These are phyloP conservation scores for Rhagophthalmus giganteus DNA, from an alignment of 2,888 invertebrate genomes.

Conservation along the genomic window DNA sequence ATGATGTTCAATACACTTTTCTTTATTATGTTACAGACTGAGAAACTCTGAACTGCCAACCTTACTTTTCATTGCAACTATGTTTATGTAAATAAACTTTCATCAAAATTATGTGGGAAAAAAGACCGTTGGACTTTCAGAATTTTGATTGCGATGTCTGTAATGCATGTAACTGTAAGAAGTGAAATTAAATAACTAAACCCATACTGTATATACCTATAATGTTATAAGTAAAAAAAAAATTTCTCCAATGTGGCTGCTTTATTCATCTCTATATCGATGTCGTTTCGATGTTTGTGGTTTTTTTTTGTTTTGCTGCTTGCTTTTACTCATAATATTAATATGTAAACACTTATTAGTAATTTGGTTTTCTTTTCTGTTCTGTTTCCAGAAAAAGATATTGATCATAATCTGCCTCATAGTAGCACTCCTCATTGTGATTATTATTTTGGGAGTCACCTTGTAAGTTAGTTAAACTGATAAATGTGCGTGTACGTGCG, in stretches of 20 bases:
- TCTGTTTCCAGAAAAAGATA: slow-evolving; percentile 84
- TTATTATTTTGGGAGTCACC: slow-evolving; percentile 65
- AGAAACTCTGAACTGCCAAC: too few species aligned
- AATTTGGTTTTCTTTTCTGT: slow-evolving; percentile 60
- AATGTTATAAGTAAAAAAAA: too few species aligned
- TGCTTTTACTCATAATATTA: slow-evolving; percentile 17
- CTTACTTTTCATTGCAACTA: too few species aligned
- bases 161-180: too few species aligned
- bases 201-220: too few species aligned
- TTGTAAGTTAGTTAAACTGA: slow-evolving; percentile 14
- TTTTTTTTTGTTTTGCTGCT: slow-evolving; percentile 14
- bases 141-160: too few species aligned
- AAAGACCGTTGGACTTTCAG: too few species aligned
- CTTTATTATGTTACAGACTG: too few species aligned
- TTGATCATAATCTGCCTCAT: slow-evolving; percentile 84
- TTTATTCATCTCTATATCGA: slow-evolving; percentile 3
- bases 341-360: slow-evolving; percentile 45
- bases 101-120: too few species aligned
- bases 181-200: too few species aligned
- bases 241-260: slow-evolving; percentile 5
- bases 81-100: too few species aligned
- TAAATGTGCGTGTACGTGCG: slow-evolving; percentile 16
- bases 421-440: slow-evolving; percentile 75
- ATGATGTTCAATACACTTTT: too few species aligned
- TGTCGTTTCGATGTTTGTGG: slow-evolving; percentile 17